Evolutionary conservation across 2,113 vertebrate species (phyloP).

Genomic region (Zapus hudsonius): DNA sequence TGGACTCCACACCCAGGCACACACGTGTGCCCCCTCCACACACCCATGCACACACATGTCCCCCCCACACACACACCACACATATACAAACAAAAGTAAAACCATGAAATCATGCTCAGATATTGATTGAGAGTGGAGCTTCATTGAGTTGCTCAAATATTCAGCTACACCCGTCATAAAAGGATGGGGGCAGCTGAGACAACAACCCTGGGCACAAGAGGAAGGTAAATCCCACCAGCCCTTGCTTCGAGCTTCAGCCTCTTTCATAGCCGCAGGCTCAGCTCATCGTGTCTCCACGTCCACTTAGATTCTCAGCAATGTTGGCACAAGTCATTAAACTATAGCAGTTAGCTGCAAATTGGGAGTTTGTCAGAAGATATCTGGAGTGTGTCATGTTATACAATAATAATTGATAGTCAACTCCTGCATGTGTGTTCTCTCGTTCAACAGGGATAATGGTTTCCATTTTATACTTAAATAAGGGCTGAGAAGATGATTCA

Average conservation of each 20-base stretch:
- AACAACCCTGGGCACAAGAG: neutral
- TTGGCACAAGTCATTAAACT: slow-evolving; percentile 4
- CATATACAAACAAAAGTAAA: neutral
- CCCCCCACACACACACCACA: too few relatives aligned
- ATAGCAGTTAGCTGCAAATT: neutral
- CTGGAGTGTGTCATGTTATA: too few relatives aligned
- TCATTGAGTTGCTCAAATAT: neutral
- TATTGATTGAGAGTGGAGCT: neutral
- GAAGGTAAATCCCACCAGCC: neutral
- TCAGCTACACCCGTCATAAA: neutral
- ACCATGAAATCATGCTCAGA: neutral
- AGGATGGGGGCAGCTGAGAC: neutral
- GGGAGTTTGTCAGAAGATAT: neutral
- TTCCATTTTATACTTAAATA: neutral
- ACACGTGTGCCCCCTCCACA: too few relatives aligned
- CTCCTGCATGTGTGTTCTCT: neutral
- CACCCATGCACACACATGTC: too few relatives aligned
- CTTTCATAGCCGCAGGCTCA: too few relatives aligned
- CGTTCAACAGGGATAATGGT: neutral
- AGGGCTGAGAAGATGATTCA: too few relatives aligned
- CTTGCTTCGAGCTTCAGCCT: neutral
- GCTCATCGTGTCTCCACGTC: too few relatives aligned
- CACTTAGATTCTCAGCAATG: neutral
- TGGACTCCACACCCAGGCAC: too few relatives aligned
- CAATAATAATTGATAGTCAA: neutral